A percentile compares a stretch with the other conserved stretches of the same genome.
phyloP scores from a whole-genome alignment of 2,888 invertebrate genomes.

The Fragum sueziense region DNA sequence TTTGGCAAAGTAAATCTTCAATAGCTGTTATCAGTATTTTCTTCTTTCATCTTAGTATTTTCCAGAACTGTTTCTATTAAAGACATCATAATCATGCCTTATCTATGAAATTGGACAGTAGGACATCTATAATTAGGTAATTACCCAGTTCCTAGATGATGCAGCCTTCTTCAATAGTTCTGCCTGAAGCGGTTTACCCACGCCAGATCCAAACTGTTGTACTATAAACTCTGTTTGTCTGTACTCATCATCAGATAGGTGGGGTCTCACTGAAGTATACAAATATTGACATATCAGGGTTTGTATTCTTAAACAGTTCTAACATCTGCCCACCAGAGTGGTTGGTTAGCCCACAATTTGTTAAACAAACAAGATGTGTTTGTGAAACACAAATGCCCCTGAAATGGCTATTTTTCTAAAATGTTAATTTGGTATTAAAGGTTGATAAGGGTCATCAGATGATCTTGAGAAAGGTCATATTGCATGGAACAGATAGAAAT shows the following conservation, averaged over 20 bases:
- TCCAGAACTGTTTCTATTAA: neutral
- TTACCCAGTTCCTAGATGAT: slow-evolving; percentile 84
- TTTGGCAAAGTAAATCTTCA: no score
- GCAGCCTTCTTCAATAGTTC: slow-evolving; percentile 83
- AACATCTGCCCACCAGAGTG: no score
- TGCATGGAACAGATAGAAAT: no score
- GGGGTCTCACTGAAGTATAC: slow-evolving; percentile 82
- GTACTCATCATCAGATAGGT: slow-evolving; percentile 83
- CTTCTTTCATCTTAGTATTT: neutral
- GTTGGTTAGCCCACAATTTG: no score
- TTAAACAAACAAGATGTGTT: no score
- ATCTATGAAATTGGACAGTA: neutral
- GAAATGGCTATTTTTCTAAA: no score
- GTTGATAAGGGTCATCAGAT: no score
- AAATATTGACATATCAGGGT: no score
- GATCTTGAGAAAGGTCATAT: no score
- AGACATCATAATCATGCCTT: neutral
- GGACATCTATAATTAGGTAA: slow-evolving; percentile 12
- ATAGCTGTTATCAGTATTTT: neutral
- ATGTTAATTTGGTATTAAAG: no score
- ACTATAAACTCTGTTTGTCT: slow-evolving; percentile 82
- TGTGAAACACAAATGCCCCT: no score
- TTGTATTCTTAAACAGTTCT: no score
- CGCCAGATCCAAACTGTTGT: slow-evolving; percentile 83
- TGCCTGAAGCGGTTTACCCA: slow-evolving; percentile 84